phyloP scores from a whole-genome alignment of 2,113 vertebrate species.

The Macroglossus sobrinus region DNA sequence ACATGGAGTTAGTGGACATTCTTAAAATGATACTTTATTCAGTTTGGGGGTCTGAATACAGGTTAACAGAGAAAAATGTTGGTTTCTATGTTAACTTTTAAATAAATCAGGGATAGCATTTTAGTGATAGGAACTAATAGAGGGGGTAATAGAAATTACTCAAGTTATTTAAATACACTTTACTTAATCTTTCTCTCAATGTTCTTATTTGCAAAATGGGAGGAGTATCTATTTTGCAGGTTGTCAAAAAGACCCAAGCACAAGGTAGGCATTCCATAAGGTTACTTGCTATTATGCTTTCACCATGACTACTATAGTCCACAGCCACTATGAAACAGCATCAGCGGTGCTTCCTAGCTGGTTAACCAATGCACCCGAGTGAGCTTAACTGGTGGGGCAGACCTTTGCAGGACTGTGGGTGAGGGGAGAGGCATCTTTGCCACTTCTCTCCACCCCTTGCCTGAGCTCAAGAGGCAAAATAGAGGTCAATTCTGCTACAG shows the following conservation, averaged over 20 bases:
- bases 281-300: not conserved
- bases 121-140: not conserved
- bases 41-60: not conserved
- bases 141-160: not conserved
- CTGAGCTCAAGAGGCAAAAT: not conserved
- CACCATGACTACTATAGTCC: not conserved
- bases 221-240: not conserved
- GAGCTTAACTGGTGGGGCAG: not conserved
- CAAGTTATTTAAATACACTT: not conserved
- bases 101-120: not conserved
- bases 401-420: not conserved
- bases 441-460: not conserved
- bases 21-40: not conserved
- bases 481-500: not conserved
- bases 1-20: not conserved
- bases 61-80: not conserved
- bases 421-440: rapidly evolving
- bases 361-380: no score
- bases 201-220: not conserved
- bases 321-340: not conserved
- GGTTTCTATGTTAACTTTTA: not conserved
- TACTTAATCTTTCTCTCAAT: not conserved
- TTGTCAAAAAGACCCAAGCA: not conserved
- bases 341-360: no score
- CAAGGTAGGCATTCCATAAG: no score